Evolutionary conservation across 2,888 invertebrate genomes (phyloP), one percentile per base, ranked within the genome.

Genomic region (Blomia tropicalis): DNA sequence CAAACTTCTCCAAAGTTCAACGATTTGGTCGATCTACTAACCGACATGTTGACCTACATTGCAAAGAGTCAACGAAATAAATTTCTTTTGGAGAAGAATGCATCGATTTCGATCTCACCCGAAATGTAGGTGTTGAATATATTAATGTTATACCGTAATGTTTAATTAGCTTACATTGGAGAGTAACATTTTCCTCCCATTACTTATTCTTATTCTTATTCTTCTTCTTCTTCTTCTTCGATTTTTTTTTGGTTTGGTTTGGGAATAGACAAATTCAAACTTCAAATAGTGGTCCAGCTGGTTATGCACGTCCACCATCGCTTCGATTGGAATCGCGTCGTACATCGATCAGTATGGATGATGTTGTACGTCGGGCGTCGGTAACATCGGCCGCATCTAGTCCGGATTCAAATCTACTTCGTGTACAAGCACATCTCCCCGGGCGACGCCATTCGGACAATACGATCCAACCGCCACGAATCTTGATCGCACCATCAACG

Each of bases 361-460:
- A 69, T 62, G 69, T 69, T 19, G 68, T 66, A 11, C 63, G 69
- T n/a, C 64, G 69, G 7, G 64, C 66, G 29, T 62, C 32, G 31
- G 66, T 67, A n/a, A 67, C 58, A 3, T 62, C 62, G 4, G 62
- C 58, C 25, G 43, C 58, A 7, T 62, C 62, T 25, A 62, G 62
- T 47, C 85, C 83, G 67, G 85, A 85, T 72, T 83, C 82, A 73
- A 88, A 89, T 76, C 87, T 88, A 77, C 77, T 91, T 72, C 82
- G 87, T 63, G 90, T 91, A 32, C 82, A 82, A 65, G 83, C 78
- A 72, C 83, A 84, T 66, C 85, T 88, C 73, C 86, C 87, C 59
- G 87, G 83, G 72, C 82, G 90, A 60, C 83, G 91, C 59, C 80
- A 90, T 62, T 90, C 89, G 27, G 91, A 91, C 76, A 91, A 91